Evolutionary conservation across 2,113 vertebrate species (phyloP).

Genomic region (Synodontis membranacea): DNA sequence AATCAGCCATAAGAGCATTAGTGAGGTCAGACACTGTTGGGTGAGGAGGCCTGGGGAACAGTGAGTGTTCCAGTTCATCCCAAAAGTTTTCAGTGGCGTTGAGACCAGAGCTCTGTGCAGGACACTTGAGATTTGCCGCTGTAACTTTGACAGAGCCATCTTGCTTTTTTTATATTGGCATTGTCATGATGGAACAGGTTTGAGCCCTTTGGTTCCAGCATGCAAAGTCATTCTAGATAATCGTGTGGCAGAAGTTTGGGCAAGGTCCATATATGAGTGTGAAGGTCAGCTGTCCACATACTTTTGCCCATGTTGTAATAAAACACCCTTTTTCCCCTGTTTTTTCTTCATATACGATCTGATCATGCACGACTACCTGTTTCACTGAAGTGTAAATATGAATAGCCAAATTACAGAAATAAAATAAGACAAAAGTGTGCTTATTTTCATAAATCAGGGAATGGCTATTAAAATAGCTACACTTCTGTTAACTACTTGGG

Average conservation of each 20-base stretch:
- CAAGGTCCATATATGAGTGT: background rate
- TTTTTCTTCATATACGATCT: background rate
- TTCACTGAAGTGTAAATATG: background rate
- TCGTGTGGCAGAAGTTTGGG: background rate
- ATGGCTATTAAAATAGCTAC: background rate
- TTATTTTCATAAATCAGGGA: background rate
- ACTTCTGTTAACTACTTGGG: background rate
- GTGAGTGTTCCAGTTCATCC: too few species aligned
- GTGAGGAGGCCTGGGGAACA: too few species aligned
- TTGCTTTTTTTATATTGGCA: too few species aligned
- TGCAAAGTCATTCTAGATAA: background rate
- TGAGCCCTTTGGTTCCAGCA: too few species aligned
- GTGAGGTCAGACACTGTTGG: too few species aligned
- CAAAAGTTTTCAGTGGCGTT: too few species aligned
- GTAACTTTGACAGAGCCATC: too few species aligned
- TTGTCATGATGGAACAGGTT: background rate
- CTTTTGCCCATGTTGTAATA: background rate
- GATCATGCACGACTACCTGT: background rate
- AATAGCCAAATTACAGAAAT: background rate
- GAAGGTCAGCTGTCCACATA: background rate
- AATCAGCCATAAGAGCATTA: too few species aligned
- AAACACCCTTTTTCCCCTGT: too few species aligned
- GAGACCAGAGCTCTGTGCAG: too few species aligned
- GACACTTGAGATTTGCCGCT: too few species aligned
- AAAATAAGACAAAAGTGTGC: background rate